Evolutionary conservation across 2,888 invertebrate species (phyloP).

Genomic region (Sesia apiformis): DNA sequence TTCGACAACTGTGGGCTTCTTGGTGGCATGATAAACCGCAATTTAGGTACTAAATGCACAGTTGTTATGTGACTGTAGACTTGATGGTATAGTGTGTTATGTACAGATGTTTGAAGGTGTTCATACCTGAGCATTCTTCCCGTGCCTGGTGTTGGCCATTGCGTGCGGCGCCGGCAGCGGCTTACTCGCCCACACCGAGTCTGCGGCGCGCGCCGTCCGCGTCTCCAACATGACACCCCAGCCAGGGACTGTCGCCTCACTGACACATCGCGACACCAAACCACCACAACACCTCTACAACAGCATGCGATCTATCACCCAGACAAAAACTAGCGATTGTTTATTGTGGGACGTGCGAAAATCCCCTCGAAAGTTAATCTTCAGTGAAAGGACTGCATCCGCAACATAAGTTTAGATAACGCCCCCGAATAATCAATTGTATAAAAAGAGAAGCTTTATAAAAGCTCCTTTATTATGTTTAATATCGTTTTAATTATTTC

Average conservation of each 20-base stretch:
- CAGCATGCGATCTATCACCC: conserved; percentile 21
- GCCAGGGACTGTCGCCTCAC: conserved; percentile 27
- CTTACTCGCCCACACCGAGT: conserved; percentile 79
- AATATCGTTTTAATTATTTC: conserved; percentile 15
- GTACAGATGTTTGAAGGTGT: neutral
- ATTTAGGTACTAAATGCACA: neutral
- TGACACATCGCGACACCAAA: conserved; percentile 39
- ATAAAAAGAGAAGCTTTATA: neutral
- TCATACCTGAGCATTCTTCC: conserved; percentile 80
- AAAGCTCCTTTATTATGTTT: neutral
- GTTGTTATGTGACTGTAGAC: neutral
- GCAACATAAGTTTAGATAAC: neutral
- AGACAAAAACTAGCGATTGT: conserved; percentile 35
- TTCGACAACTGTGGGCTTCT: neutral
- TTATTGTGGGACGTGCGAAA: conserved; percentile 50
- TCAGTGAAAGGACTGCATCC: neutral
- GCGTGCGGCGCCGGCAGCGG: conserved; percentile 74
- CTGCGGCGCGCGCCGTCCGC: conserved; percentile 84
- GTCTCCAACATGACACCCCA: conserved; percentile 80
- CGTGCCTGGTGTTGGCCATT: conserved; percentile 73
- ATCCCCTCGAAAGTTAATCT: conserved; percentile 40
- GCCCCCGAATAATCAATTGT: no score
- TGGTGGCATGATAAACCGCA: neutral
- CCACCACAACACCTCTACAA: conserved; percentile 31
- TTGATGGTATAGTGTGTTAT: conserved; percentile 5